Conservation (phyloP, 2,888 invertebrate genomes). For the Hedya salicella region DNA sequence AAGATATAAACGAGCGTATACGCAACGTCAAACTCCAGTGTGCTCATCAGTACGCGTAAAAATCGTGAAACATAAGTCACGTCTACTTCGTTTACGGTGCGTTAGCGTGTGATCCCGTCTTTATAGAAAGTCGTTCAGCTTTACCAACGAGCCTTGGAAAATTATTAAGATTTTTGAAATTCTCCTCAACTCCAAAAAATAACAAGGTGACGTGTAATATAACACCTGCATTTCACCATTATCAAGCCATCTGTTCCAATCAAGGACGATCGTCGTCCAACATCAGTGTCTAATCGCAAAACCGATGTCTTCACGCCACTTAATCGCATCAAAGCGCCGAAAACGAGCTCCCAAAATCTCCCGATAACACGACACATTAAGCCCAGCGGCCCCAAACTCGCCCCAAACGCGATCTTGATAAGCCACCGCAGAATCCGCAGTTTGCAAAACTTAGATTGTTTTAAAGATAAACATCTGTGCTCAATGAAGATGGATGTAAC, state of each 20-base stretch:
- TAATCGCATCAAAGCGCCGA: conserved; percentile 40
- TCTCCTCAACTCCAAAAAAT: not conserved
- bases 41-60: too few relatives aligned
- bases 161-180: too few relatives aligned
- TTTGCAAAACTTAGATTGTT: conserved; percentile 78
- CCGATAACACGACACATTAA: conserved; percentile 25
- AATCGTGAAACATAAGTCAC: too few relatives aligned
- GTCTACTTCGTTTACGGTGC: too few relatives aligned
- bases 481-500: conserved; percentile 74
- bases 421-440: conserved; percentile 56
- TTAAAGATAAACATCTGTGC: conserved; percentile 74
- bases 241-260: conserved; percentile 14
- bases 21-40: too few relatives aligned
- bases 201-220: not conserved
- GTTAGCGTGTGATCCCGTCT: too few relatives aligned
- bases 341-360: conserved; percentile 19
- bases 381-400: not conserved
- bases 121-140: too few relatives aligned
- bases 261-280: conserved; percentile 12
- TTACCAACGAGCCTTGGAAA: too few relatives aligned
- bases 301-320: conserved; percentile 40
- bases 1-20: too few relatives aligned
- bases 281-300: conserved; percentile 22
- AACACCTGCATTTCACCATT: not conserved
- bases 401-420: conserved; percentile 29